Conservation (phyloP, 2,797 vertebrate genomes). For the Coregonus sp. region DNA sequence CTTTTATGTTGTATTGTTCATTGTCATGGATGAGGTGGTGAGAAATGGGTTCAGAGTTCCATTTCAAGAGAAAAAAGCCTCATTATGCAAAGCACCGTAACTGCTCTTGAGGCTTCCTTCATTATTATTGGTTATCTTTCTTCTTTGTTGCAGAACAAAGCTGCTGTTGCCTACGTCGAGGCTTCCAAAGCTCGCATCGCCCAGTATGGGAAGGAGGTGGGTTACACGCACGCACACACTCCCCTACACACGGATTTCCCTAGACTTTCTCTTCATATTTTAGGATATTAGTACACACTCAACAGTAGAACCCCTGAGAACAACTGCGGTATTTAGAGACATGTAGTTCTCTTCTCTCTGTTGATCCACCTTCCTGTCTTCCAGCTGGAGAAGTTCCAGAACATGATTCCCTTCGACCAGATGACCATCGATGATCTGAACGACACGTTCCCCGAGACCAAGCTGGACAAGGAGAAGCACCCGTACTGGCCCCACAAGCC, state of each 20-base stretch:
- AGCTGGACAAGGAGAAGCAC: conserved; percentile 86
- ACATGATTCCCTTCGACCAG: conserved; percentile 88
- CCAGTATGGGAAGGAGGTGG: conserved; percentile 75
- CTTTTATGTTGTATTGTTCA: not conserved
- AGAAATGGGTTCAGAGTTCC: not conserved
- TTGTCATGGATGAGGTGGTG: not conserved
- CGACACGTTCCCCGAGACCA: conserved; percentile 86
- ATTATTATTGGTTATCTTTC: conserved; percentile 1
- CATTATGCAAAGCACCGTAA: not conserved
- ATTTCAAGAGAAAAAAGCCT: too few relatives aligned
- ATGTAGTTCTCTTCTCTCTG: too few relatives aligned
- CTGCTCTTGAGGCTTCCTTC: not conserved
- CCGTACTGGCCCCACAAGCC: conserved; percentile 92
- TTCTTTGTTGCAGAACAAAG: conserved; percentile 48
- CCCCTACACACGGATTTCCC: not conserved
- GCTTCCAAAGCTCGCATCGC: conserved; percentile 83
- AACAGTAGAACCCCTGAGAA: too few relatives aligned
- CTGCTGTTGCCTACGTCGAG: conserved; percentile 70
- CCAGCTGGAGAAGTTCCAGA: conserved; percentile 66
- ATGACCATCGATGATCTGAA: conserved; percentile 85
- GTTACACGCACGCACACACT: not conserved
- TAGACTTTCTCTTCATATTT: too few relatives aligned
- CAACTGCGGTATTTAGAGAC: too few relatives aligned
- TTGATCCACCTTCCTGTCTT: not conserved
- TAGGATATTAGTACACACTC: too few relatives aligned